Base-by-base conservation (phyloP, 2,113 vertebrate genomes). In the Oryzias curvinotus region DNA sequence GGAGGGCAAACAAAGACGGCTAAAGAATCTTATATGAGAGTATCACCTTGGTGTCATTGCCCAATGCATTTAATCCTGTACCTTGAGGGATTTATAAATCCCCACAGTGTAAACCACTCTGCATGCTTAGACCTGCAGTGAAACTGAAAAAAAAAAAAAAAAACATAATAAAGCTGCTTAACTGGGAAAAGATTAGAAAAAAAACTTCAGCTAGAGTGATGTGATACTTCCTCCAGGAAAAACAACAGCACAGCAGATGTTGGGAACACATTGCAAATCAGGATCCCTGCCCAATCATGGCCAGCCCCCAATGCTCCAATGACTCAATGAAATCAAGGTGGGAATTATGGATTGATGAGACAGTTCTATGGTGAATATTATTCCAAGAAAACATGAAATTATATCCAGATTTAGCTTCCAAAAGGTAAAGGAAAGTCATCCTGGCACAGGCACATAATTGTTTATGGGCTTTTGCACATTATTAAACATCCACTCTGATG, bases 271-370 rank as follows among this genome's bases (percentile, higher is more conserved):
- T n/a, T 47, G 45, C 45, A 47, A 47, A 47, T 47, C 17, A 17
- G 36, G 36, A 36, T 36, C 36, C 10, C 36, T 36, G 36, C 36
- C 36, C 36, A 36, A 36, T 36, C 36, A 36, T 36, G 36, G 36
- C 36, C 36, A 36, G 36, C 36, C 36, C 28, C 28, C 28, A 30
- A 30, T 7, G 36, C 10, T 8, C 36, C 36, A 36, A 36, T 36
- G 36, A 36, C 36, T 36, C 36, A 47, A 17, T n/a, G n/a, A 47
- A 47, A 47, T 47, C 49, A 44, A 41, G 4, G 43, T 23, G 6
- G 51, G 12, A 62, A n/a, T 51, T 62, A 42, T 43, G 15, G 36
- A 62, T 43, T 16, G 36, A 62, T 25, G 41, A 6, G 50, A 19
- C 41, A 26, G 21, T 4, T 45, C 2, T 18, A 26, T 42, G 15